These are phyloP conservation scores for Clivina fossor DNA, from an alignment of 2,888 invertebrate genomes.

Conservation along the genomic window DNA sequence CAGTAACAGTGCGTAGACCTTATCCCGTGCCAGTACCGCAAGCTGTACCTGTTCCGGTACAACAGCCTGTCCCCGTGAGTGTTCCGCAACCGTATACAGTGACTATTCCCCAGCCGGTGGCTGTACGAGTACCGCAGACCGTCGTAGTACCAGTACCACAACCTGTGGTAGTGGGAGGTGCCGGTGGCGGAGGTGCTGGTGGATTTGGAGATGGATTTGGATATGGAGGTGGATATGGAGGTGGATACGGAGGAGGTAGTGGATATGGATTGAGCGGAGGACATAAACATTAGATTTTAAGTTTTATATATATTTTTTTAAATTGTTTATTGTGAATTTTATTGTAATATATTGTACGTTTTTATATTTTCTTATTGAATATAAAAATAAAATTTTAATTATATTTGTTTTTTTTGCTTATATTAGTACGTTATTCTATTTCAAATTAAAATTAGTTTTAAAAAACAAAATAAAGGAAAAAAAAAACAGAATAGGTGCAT, in stretches of 20 bases:
- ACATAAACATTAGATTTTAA: no score
- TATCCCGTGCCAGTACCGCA: constrained; percentile 54
- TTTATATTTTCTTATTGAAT: no score
- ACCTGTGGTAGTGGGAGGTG: constrained; percentile 35
- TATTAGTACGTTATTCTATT: no score
- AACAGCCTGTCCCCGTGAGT: constrained; percentile 53
- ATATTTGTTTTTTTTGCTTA: no score
- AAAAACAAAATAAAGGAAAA: no score
- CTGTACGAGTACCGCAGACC: constrained; percentile 57
- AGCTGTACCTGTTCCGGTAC: constrained; percentile 54
- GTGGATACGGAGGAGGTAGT: constrained; percentile 19
- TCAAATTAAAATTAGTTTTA: no score
- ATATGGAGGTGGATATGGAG: constrained; percentile 20
- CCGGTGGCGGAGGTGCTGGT: constrained; percentile 28
- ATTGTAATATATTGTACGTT: no score
- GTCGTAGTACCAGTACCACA: constrained; percentile 53
- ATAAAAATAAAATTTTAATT: no score
- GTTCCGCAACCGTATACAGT: constrained; percentile 60
- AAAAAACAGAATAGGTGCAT: no score
- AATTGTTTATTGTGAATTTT: no score
- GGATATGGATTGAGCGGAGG: constrained; percentile 22
- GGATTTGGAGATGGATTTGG: constrained; percentile 34
- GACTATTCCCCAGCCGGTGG: constrained; percentile 58
- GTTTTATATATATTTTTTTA: no score
- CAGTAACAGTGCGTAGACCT: constrained; percentile 49